These are phyloP conservation scores for Octomys mimax DNA, from an alignment of 2,797 vertebrate genomes.

Conservation along the genomic window DNA sequence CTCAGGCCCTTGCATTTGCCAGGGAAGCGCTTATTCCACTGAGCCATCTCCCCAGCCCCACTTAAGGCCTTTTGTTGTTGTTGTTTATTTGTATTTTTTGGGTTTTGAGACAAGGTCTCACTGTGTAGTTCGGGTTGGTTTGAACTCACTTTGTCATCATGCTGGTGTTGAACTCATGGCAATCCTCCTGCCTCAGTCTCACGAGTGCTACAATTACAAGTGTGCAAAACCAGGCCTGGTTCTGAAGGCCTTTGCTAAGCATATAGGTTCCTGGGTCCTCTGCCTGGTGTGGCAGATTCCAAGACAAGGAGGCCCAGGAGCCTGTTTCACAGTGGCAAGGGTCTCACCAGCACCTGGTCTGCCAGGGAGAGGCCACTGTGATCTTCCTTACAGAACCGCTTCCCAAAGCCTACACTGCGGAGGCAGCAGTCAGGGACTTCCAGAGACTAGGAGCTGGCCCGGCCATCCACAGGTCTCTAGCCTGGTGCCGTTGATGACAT, in stretches of 20 bases:
- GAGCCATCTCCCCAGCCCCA: too few relatives aligned
- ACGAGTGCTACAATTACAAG: not conserved
- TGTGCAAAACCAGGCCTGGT: not conserved
- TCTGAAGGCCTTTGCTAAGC: not conserved
- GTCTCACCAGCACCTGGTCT: not conserved
- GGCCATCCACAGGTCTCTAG: not conserved
- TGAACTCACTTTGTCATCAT: not conserved
- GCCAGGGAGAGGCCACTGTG: not conserved
- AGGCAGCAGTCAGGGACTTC: not conserved
- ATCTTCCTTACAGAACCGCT: not conserved
- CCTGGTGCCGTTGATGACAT: not conserved
- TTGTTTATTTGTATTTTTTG: not conserved
- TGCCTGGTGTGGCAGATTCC: not conserved
- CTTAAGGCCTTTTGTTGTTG: not conserved
- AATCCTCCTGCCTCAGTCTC: not conserved
- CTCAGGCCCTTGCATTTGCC: too few relatives aligned
- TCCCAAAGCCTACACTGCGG: not conserved
- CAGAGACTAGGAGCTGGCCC: not conserved
- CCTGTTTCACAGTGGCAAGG: not conserved
- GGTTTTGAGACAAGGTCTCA: not conserved
- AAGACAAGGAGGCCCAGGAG: not conserved
- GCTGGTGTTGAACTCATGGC: not conserved
- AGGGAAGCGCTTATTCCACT: too few relatives aligned
- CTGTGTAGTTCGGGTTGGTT: not conserved
- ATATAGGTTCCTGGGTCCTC: not conserved